Conservation (phyloP, 1,140 invertebrate species). For the Zaprionus ghesquierei region DNA sequence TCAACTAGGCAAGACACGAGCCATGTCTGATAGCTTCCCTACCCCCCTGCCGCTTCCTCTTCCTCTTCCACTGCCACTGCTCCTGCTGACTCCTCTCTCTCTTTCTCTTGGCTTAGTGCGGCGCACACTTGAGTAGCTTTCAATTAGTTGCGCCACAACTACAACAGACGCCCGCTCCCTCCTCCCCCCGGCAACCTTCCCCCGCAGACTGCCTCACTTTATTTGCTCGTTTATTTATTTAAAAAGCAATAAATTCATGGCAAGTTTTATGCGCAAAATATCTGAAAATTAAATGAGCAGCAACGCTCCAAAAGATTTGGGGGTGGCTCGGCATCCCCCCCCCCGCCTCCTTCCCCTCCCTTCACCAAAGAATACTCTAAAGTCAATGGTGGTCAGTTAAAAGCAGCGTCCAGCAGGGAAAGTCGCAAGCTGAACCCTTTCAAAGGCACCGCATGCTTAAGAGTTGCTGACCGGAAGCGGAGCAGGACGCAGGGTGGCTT, state of each 20-base stretch:
- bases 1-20: slow-evolving; percentile 43
- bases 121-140: slow-evolving; percentile 76
- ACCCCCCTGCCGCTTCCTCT: too few relatives aligned
- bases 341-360: neutral
- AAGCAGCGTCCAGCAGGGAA: slow-evolving; percentile 44
- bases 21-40: neutral
- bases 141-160: slow-evolving; percentile 79
- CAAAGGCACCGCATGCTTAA: slow-evolving; percentile 50
- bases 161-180: slow-evolving; percentile 12
- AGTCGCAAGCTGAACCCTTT: slow-evolving; percentile 52
- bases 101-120: slow-evolving; percentile 26
- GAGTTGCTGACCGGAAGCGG: neutral
- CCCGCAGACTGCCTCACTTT: slow-evolving; percentile 69
- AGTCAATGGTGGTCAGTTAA: slow-evolving; percentile 64
- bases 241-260: slow-evolving; percentile 82
- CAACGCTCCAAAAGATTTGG: slow-evolving; percentile 36
- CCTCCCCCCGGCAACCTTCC: neutral
- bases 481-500: neutral
- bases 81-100: neutral
- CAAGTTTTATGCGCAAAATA: slow-evolving; percentile 80
- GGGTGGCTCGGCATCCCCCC: slow-evolving; percentile 48
- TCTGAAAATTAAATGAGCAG: slow-evolving; percentile 80
- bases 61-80: neutral
- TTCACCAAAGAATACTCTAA: slow-evolving; percentile 17
- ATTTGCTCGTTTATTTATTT: slow-evolving; percentile 82